phyloP scores from a whole-genome alignment of 2,797 vertebrate species.

The Calcarius lapponicus region DNA sequence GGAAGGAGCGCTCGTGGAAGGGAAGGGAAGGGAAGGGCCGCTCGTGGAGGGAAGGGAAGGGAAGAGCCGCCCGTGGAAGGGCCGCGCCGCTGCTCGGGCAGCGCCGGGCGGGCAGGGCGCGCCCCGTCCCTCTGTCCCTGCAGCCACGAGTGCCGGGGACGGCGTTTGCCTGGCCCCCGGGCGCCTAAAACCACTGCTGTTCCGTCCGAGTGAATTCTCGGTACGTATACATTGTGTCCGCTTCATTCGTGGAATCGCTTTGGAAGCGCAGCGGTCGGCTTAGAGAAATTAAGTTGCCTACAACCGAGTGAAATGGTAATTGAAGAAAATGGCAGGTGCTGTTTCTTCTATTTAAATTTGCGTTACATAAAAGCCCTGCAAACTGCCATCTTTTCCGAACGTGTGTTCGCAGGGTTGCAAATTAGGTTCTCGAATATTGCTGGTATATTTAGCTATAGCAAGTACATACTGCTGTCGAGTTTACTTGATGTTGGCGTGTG shows the following conservation, averaged over 20 bases:
- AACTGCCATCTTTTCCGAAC: constrained; percentile 34
- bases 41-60: too few species aligned
- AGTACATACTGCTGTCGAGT: constrained; percentile 24
- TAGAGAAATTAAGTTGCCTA: neutral
- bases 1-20: too few species aligned
- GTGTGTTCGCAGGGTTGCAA: neutral
- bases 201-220: neutral
- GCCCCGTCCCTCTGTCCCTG: neutral
- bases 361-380: constrained; percentile 17
- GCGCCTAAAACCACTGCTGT: rapidly evolving
- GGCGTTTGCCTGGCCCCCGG: neutral
- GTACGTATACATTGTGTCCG: neutral
- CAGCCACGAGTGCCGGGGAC: neutral
- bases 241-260: neutral
- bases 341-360: neutral
- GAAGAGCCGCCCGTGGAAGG: neutral
- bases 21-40: too few species aligned
- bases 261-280: neutral
- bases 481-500: constrained; percentile 28
- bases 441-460: constrained; percentile 47
- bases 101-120: neutral
- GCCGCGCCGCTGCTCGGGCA: neutral
- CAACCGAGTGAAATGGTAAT: neutral
- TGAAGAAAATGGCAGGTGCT: neutral
- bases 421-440: neutral